Evolutionary conservation across 2,113 vertebrate species (phyloP).

Genomic region (Uropsilus gracilis): DNA sequence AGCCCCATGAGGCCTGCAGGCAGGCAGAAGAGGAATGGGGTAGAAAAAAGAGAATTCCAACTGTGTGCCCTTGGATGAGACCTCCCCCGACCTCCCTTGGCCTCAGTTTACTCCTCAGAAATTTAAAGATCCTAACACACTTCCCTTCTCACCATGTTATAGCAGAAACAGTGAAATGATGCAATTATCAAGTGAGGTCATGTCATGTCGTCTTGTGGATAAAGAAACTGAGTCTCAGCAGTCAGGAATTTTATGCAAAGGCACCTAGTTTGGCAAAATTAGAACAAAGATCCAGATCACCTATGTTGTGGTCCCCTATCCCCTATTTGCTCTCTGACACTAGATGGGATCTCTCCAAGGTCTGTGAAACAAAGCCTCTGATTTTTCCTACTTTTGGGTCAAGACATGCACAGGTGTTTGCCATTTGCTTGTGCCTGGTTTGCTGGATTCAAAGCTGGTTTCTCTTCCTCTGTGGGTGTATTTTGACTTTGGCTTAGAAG

Average conservation of each 20-base stretch:
- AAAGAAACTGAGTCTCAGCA: neutral
- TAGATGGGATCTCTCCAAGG: neutral
- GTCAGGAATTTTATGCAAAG: neutral
- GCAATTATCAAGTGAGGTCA: neutral
- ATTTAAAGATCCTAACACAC: no score
- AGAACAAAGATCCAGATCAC: neutral
- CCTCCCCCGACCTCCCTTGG: neutral
- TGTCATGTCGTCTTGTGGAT: neutral
- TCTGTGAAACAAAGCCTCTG: neutral
- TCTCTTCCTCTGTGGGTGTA: neutral
- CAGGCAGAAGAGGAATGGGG: no score
- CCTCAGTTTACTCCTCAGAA: neutral
- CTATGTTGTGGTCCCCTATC: neutral
- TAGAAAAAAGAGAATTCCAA: neutral
- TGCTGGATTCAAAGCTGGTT: neutral
- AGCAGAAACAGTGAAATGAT: neutral
- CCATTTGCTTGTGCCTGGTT: neutral
- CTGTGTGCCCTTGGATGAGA: neutral
- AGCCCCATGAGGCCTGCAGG: no score
- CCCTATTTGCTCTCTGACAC: accelerated
- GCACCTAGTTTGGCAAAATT: neutral
- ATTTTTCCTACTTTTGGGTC: neutral
- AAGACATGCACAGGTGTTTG: neutral
- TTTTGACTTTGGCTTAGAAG: neutral
- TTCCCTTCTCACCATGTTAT: neutral